Percentiles rank a stretch among this genome's conserved stretches.
phyloP scores from a whole-genome alignment of 2,888 invertebrate genomes.

The Apodemia zela region DNA sequence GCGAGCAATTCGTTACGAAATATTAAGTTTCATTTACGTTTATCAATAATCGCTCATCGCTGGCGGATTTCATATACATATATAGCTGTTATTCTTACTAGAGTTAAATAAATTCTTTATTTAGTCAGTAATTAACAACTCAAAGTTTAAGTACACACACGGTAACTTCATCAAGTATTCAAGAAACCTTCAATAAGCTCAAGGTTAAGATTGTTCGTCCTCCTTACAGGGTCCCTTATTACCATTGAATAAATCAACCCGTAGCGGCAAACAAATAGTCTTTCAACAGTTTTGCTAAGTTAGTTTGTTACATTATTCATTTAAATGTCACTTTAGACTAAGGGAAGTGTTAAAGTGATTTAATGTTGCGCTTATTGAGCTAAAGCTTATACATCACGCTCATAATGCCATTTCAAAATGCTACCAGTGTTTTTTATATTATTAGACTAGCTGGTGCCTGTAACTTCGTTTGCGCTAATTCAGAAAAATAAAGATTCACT shows the following conservation, averaged over 20 bases:
- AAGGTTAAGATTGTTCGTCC: constrained; percentile 11
- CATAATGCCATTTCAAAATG: no score
- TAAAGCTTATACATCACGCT: no score
- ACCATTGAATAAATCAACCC: constrained; percentile 16
- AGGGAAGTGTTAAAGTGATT: constrained; percentile 13
- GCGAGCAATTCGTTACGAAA: no score
- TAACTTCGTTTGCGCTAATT: no score
- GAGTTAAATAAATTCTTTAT: background rate
- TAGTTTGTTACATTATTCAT: constrained; percentile 48
- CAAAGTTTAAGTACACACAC: background rate
- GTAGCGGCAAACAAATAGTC: constrained; percentile 10
- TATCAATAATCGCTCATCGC: no score
- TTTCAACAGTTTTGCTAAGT: constrained; percentile 16
- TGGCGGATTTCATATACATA: no score
- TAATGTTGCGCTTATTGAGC: background rate
- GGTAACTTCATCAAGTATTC: constrained; percentile 4
- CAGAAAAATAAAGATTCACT: no score
- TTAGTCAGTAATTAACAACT: background rate
- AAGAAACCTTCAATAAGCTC: background rate
- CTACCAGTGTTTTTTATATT: no score
- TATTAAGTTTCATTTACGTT: no score
- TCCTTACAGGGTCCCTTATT: constrained; percentile 3
- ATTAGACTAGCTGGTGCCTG: no score
- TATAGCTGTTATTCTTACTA: background rate
- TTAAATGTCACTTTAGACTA: constrained; percentile 35